Evolutionary conservation across 2,888 invertebrate species (phyloP), one percentile per base, ranked within the genome.

Genomic region (Pomacea canaliculata): DNA sequence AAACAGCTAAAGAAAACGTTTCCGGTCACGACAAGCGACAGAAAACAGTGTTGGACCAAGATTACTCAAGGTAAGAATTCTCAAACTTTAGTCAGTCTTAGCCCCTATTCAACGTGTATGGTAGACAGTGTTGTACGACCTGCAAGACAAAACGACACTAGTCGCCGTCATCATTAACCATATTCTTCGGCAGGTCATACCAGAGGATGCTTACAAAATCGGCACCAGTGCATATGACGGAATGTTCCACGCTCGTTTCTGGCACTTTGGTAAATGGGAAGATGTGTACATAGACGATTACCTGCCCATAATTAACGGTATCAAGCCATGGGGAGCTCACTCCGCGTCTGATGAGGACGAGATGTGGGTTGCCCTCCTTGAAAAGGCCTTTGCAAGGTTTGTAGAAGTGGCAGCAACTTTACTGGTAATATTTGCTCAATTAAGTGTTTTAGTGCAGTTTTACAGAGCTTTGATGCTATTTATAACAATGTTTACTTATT

Each of bases 341-440:
- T 89, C 88, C 8, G 74, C 81, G 10, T 82, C 86, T 10, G 87
- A 89, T 62, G 66, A 72, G n/a, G 83, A 83, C 74, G 88, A 89
- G 78, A 83, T 89, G 82, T 89, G 89, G 89, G 86, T 87, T 3
- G 79, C 87, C 0, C 78, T 89, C 37, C 79, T 89, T 68, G 89
- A 89, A 78, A 89, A 89, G 74, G 87, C 88, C 7, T 87, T 89
- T 79, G 87, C 88, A 13, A 87, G 84, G 89, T 89, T 79, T 72
- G 51, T 56, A 7, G 16, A 56, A 37, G 37, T 37, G 37, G 37
- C 37, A 37, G 84, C 76, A 13, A 19, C n/a, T 62, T 62, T 62
- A 7, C 62, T 19, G n/a, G 10, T 27, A 69, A 16, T 37, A 1
- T 60, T 60, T 60, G n/a, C 4, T n/a, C 60, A 3, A 19, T 60